Evolutionary conservation across 2,113 vertebrate genomes (phyloP).

Genomic region (Ardeotis arabs): DNA sequence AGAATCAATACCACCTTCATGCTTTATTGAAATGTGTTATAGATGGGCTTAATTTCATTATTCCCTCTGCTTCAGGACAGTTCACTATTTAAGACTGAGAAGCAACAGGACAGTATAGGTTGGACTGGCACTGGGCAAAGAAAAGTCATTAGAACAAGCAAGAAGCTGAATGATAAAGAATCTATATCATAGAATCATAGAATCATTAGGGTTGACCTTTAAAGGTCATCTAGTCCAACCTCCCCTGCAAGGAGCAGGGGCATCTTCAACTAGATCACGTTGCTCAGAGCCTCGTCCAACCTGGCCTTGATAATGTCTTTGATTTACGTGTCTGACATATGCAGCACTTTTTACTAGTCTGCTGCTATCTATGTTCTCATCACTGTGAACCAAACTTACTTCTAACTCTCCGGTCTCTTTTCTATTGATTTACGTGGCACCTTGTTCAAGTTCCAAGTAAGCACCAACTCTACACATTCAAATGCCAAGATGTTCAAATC

Average conservation of each 20-base stretch:
- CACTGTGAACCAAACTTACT: not conserved
- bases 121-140: not conserved
- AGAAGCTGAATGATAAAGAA: not conserved
- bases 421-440: not conserved
- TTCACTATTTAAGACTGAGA: not conserved
- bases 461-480: not conserved
- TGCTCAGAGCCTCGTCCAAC: no score
- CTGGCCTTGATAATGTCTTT: not conserved
- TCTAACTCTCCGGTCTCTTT: not conserved
- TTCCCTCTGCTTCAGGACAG: not conserved
- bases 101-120: not conserved
- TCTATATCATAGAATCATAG: not conserved
- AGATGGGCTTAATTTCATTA: slow-evolving; percentile 31
- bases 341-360: fast-evolving
- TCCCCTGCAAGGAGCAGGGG: no score
- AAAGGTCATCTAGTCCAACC: no score
- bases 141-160: not conserved
- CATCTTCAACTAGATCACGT: no score
- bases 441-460: not conserved
- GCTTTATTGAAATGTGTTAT: slow-evolving; percentile 48
- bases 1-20: slow-evolving; percentile 52
- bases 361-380: not conserved
- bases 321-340: not conserved
- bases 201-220: no score
- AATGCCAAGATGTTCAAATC: not conserved